A percentile compares a stretch with the other conserved stretches of the same genome.
Evolutionary conservation across 64 coral and sea anemone species (phyloP).

Genomic region (Dendrophyllia cribrosa): DNA sequence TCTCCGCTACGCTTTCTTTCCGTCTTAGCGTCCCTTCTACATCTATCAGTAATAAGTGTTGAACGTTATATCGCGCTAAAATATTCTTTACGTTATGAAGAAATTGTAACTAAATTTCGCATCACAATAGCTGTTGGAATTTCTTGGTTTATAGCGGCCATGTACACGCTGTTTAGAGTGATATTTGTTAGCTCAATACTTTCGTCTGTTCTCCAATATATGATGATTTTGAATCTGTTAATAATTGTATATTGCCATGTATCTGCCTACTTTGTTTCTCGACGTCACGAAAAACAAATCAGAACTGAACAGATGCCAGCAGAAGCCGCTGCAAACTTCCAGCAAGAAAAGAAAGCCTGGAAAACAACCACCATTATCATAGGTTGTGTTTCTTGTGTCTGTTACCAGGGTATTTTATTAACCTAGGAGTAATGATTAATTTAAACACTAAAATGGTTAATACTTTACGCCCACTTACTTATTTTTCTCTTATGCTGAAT

Average conservation of each 20-base stretch:
- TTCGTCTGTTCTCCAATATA: too few species aligned
- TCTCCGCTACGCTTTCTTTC: too few species aligned
- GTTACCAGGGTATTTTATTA: background rate
- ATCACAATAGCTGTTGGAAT: too few species aligned
- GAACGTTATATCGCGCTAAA: too few species aligned
- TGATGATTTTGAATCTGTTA: background rate
- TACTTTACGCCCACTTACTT: background rate
- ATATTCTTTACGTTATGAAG: too few species aligned
- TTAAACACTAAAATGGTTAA: background rate
- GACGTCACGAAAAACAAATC: background rate
- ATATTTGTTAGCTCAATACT: too few species aligned
- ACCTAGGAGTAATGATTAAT: too few species aligned
- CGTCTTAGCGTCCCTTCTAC: too few species aligned
- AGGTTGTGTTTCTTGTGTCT: background rate
- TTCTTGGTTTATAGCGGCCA: too few species aligned
- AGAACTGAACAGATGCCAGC: background rate
- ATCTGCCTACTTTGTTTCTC: background rate
- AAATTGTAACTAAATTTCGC: too few species aligned
- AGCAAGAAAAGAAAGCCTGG: conserved; percentile 2
- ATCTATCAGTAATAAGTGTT: too few species aligned
- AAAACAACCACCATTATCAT: background rate
- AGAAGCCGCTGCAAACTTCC: background rate
- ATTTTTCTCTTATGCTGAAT: background rate
- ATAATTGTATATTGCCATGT: background rate
- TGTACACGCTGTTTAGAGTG: too few species aligned